A percentile compares a stretch with the other conserved stretches of the same genome.
Conservation (phyloP, 1,140 invertebrate species). For the Musca vetustissima region DNA sequence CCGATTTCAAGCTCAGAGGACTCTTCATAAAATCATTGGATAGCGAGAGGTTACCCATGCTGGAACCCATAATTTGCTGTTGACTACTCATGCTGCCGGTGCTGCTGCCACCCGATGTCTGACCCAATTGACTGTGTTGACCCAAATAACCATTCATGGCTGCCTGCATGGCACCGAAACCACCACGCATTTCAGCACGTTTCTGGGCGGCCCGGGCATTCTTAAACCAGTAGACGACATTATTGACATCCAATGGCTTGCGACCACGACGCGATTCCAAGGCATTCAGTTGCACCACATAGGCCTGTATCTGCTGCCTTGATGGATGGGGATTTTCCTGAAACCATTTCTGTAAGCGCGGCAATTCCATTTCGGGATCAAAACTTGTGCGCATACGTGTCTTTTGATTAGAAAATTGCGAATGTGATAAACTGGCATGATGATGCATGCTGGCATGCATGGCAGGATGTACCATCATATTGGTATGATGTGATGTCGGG, state of each 20-base stretch:
- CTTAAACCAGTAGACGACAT: conserved; percentile 99
- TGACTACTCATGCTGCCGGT: conserved; percentile 45
- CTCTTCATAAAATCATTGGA: conserved; percentile 54
- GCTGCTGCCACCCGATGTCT: conserved; percentile 49
- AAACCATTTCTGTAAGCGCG: conserved; percentile 94
- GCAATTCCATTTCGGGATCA: conserved; percentile 93
- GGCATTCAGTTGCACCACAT: conserved; percentile 89
- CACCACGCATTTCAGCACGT: conserved; percentile 73
- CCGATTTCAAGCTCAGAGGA: conserved; percentile 52
- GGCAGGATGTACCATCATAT: conserved; percentile 63
- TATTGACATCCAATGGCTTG: conserved; percentile 93
- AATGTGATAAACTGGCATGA: conserved; percentile 71
- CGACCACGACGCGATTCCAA: conserved; percentile 87
- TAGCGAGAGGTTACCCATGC: conserved; percentile 48
- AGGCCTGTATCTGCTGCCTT: conserved; percentile 91
- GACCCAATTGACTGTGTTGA: conserved; percentile 47
- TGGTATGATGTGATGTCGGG: conserved; percentile 37
- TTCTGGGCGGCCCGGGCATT: conserved; percentile 95
- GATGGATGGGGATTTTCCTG: conserved; percentile 94
- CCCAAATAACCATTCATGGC: conserved; percentile 51
- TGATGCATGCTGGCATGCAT: conserved; percentile 64
- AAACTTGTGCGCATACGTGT: conserved; percentile 90
- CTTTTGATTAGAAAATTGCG: conserved; percentile 78
- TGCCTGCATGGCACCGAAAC: conserved; percentile 46
- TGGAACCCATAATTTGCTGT: conserved; percentile 48